These are phyloP conservation scores for Glyphotaelius pellucidus DNA, from an alignment of 2,888 invertebrate genomes.

Conservation along the genomic window DNA sequence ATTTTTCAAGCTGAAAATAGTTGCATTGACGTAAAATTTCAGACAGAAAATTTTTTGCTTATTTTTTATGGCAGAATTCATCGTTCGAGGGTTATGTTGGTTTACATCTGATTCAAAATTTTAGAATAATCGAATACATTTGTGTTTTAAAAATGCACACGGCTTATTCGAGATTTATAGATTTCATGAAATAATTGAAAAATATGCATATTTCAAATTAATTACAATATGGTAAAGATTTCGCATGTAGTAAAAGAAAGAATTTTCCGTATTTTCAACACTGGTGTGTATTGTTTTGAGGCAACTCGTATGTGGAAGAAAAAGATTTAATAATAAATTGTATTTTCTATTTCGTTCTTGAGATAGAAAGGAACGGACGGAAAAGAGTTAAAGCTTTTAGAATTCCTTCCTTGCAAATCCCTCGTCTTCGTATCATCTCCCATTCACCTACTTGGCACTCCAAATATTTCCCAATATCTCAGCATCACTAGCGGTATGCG, in stretches of 20 bases:
- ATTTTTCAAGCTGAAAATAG: background rate
- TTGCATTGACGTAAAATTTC: background rate
- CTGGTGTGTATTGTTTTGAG: background rate
- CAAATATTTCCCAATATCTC: constrained; percentile 66
- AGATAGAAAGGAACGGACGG: constrained; percentile 22
- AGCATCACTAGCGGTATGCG: constrained; percentile 57
- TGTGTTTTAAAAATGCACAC: background rate
- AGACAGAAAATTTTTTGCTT: background rate
- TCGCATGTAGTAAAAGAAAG: background rate
- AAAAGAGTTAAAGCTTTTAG: constrained; percentile 65
- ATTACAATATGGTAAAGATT: background rate
- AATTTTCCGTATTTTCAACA: too few relatives aligned
- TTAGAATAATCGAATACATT: too few relatives aligned
- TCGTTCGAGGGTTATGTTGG: too few relatives aligned
- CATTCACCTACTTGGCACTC: constrained; percentile 60
- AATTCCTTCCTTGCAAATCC: constrained; percentile 67
- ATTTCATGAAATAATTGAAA: background rate
- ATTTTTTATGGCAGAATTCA: too few relatives aligned
- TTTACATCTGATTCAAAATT: too few relatives aligned
- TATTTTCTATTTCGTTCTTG: background rate
- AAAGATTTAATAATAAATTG: constrained; percentile 9
- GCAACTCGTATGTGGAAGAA: background rate
- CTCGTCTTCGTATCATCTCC: constrained; percentile 64
- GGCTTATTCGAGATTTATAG: background rate
- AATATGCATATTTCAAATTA: background rate